A percentile compares a stretch with the other conserved stretches of the same genome.
phyloP scores from a whole-genome alignment of 2,888 invertebrate species.

The Heliconius charithonia region DNA sequence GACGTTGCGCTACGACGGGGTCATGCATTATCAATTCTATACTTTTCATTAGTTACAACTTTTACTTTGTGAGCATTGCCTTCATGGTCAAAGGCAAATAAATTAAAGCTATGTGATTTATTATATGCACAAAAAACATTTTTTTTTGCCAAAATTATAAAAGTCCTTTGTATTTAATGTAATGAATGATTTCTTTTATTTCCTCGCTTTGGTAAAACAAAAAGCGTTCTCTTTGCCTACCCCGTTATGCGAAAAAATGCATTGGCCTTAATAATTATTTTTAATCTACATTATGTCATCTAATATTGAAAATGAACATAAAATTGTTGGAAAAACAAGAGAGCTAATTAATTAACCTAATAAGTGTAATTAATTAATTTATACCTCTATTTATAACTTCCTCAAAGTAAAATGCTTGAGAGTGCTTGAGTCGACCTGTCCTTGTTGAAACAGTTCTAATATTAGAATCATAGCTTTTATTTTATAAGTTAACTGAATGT shows the following conservation, averaged over 20 bases:
- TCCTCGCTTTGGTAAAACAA: no score
- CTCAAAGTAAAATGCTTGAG: not conserved
- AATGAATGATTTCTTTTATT: no score
- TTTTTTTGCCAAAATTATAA: no score
- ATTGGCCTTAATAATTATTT: no score
- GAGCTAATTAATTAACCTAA: not conserved
- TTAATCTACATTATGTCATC: no score
- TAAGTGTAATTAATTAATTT: constrained; percentile 6
- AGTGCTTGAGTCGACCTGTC: not conserved
- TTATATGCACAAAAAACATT: no score
- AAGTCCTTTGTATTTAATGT: no score
- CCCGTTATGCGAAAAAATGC: no score
- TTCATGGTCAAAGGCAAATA: not conserved
- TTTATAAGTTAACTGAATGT: not conserved
- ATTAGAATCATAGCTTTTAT: not conserved
- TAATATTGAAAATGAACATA: not conserved
- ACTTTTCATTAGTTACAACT: not conserved
- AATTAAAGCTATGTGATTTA: not conserved
- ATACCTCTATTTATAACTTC: constrained; percentile 2
- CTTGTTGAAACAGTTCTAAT: not conserved
- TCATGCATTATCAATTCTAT: not conserved
- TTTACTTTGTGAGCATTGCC: not conserved
- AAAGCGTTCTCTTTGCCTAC: no score
- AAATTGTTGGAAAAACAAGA: not conserved
- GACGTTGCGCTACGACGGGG: no score